Conservation (phyloP, 2,888 invertebrate genomes). For the Cheilosia scutellata region DNA sequence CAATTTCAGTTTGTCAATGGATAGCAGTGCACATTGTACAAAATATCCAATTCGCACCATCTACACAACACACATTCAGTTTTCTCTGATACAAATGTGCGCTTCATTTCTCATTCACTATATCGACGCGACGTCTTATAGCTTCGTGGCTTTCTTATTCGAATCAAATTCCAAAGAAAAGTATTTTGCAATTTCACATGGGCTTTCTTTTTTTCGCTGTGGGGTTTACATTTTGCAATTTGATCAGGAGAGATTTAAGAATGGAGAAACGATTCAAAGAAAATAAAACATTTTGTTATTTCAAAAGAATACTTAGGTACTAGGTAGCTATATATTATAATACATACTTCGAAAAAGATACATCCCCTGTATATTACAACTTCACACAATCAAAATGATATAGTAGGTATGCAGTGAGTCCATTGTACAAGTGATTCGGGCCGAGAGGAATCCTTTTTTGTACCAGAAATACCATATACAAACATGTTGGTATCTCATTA, state of each 20-base stretch:
- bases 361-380: constrained; percentile 59
- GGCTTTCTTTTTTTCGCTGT: constrained; percentile 19
- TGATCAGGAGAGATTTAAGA: constrained; percentile 65
- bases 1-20: constrained; percentile 53
- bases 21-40: constrained; percentile 41
- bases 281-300: constrained; percentile 16
- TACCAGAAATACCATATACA: constrained; percentile 35
- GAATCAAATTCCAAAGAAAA: constrained; percentile 72
- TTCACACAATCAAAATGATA: constrained; percentile 72
- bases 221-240: constrained; percentile 70
- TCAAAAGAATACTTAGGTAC: constrained; percentile 23
- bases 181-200: constrained; percentile 67
- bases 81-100: constrained; percentile 46
- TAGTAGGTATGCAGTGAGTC: constrained; percentile 50
- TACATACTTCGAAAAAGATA: constrained; percentile 10
- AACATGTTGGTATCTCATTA: constrained; percentile 64
- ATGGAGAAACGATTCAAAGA: constrained; percentile 36
- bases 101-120: constrained; percentile 34
- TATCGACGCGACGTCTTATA: constrained; percentile 22
- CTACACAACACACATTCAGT: constrained; percentile 21
- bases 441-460: constrained; percentile 71
- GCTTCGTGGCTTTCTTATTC: constrained; percentile 69
- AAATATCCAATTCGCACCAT: constrained; percentile 42
- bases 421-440: constrained; percentile 66
- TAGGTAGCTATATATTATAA: no score